A percentile compares a stretch with the other conserved stretches of the same genome.
These are phyloP conservation scores for Corvus cornix DNA, from an alignment of 2,113 vertebrate species.

Conservation along the genomic window DNA sequence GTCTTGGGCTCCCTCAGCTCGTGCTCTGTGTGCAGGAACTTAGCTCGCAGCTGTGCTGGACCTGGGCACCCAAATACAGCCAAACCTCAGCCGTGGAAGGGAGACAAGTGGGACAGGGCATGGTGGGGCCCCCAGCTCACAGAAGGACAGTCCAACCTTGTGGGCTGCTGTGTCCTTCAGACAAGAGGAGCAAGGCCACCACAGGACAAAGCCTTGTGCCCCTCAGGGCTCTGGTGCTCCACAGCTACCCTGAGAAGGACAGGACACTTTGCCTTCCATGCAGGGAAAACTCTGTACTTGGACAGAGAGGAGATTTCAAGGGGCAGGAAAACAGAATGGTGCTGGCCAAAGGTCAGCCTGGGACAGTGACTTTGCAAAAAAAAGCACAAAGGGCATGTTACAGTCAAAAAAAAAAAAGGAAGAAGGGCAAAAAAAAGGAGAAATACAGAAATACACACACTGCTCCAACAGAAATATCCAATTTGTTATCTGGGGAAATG, in stretches of 20 bases:
- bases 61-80: slow-evolving; percentile 62
- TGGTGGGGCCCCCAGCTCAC: neutral
- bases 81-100: neutral
- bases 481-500: neutral
- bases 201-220: rapidly evolving
- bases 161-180: neutral
- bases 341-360: slow-evolving; percentile 19
- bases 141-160: neutral
- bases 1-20: slow-evolving; percentile 70
- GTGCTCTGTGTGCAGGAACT: slow-evolving; percentile 49
- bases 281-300: neutral
- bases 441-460: neutral
- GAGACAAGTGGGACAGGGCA: neutral
- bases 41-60: slow-evolving; percentile 58
- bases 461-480: neutral
- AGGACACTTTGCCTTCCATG: neutral
- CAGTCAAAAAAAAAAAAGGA: neutral
- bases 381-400: neutral
- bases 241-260: neutral
- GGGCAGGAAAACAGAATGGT: neutral
- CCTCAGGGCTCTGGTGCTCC: neutral
- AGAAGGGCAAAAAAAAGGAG: rapidly evolving
- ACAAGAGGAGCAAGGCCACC: neutral
- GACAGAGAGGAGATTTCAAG: neutral
- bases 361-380: neutral